Base-by-base conservation (phyloP, 2,113 vertebrate genomes). In the Pangasianodon hypophthalmus region DNA sequence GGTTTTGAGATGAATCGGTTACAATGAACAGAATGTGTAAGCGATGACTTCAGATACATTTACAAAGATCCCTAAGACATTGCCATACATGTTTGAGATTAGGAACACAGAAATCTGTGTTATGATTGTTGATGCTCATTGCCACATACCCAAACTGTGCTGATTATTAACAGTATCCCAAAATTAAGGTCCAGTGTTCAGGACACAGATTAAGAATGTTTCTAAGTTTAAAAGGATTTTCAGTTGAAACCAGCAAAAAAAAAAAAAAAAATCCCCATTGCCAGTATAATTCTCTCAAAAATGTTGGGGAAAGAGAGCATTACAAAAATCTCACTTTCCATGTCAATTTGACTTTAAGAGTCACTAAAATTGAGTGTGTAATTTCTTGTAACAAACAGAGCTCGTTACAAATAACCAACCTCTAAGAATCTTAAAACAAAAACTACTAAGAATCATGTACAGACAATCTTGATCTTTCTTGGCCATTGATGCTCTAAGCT, bases 351-450 rank as follows among this genome's bases (percentile, higher is more conserved):
- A 52, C 50, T 87, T 87, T 54, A 50, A 85, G 58, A 93, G 93
- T 90, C 93, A 94, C 93, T 93, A 93, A 94, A 94, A 86, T 77
- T 2, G 46, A 24, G 44, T 41, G 32, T 19, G 54, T 37, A 88
- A 19, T 41, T 67, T 50, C n/a, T 82, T 60, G 16, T 69, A 86
- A 69, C 46, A 69, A 88, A 50, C 54, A 50, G 58, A 88, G 32
- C 18, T 83, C 16, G 48, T 56, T 62, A 79, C 62, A 71, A n/a
- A 73, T 44, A 9, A 58, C 52, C 81, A 54, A 67, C n/a, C 5
- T 52, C 19, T 69, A 52, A 26, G 56, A 69, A 62, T 41, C 3
- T 10, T 9, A 64, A 4, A 21, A 48, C 21, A 64, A 41, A 50
- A 37, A 81, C 4, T 13, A 48, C 24, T 32, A 54, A 75, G 48